Evolutionary conservation across 1,140 invertebrate species (phyloP).

Genomic region (Sitodiplosis mosellana): DNA sequence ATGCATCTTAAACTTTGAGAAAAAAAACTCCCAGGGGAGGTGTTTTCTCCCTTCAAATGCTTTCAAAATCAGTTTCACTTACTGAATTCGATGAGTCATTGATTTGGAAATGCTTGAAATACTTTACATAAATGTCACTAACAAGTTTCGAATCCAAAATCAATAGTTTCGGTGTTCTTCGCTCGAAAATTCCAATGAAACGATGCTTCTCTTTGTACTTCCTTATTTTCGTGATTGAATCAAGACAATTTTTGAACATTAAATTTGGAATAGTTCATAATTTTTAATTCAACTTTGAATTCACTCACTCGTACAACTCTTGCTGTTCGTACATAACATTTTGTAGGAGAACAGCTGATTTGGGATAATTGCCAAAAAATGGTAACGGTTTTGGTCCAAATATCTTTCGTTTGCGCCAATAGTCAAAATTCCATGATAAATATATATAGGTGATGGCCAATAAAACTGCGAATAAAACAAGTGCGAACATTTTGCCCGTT

Average conservation of each 20-base stretch:
- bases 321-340: slow-evolving; percentile 10
- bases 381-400: slow-evolving; percentile 15
- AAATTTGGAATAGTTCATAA: no score
- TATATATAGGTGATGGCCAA: no score
- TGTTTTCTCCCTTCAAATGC: background rate
- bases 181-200: background rate
- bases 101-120: background rate
- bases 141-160: background rate
- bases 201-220: background rate
- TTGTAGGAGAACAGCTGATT: slow-evolving; percentile 9
- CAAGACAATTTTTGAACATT: no score
- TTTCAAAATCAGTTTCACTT: background rate
- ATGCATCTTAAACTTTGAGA: background rate
- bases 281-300: background rate
- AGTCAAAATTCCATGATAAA: no score
- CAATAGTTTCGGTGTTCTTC: background rate
- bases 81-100: background rate
- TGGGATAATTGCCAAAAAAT: slow-evolving; percentile 28
- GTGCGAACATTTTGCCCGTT: no score
- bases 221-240: background rate
- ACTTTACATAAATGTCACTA: background rate
- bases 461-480: no score
- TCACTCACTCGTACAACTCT: background rate
- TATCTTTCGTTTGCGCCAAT: slow-evolving; percentile 17
- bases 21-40: background rate